A percentile compares a stretch with the other conserved stretches of the same genome.
These are phyloP conservation scores for Drosophila seguyi DNA, from an alignment of 1,140 invertebrate species.

Conservation along the genomic window DNA sequence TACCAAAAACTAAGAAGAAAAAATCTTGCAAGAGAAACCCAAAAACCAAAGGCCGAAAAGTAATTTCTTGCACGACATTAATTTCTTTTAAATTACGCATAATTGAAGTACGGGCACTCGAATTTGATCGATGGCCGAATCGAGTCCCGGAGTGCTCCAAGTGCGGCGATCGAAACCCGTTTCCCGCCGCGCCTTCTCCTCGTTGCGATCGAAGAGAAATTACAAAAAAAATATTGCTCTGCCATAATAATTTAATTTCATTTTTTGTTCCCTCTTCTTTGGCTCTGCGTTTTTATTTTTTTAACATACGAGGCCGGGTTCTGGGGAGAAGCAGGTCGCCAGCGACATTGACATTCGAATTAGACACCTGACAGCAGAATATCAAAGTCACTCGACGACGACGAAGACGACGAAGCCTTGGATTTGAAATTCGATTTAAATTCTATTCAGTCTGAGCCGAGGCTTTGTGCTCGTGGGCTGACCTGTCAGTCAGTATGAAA, in stretches of 20 bases:
- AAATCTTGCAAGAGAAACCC: slow-evolving; percentile 17
- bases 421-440: slow-evolving; percentile 79
- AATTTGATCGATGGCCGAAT: slow-evolving; percentile 71
- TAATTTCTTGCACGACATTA: slow-evolving; percentile 84
- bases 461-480: slow-evolving; percentile 57
- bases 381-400: slow-evolving; percentile 50
- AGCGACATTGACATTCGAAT: slow-evolving; percentile 80
- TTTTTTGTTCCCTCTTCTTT: slow-evolving; percentile 8
- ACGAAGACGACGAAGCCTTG: slow-evolving; percentile 51
- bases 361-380: slow-evolving; percentile 74
- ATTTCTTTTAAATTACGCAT: slow-evolving; percentile 84
- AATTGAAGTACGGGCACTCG: slow-evolving; percentile 77
- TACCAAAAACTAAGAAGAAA: slow-evolving; percentile 31
- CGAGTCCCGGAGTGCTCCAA: slow-evolving; percentile 25
- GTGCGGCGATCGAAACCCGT: slow-evolving; percentile 58
- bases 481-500: slow-evolving; percentile 62
- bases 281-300: slow-evolving; percentile 10
- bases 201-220: slow-evolving; percentile 47
- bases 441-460: slow-evolving; percentile 17
- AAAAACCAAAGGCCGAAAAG: slow-evolving; percentile 66
- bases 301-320: slow-evolving; percentile 48
- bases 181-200: slow-evolving; percentile 16
- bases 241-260: slow-evolving; percentile 72
- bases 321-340: slow-evolving; percentile 31
- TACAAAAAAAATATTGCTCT: slow-evolving; percentile 51